Evolutionary conservation across 2,113 vertebrate species (phyloP), one percentile per base, ranked within the genome.

Genomic region (Larimichthys crocea): DNA sequence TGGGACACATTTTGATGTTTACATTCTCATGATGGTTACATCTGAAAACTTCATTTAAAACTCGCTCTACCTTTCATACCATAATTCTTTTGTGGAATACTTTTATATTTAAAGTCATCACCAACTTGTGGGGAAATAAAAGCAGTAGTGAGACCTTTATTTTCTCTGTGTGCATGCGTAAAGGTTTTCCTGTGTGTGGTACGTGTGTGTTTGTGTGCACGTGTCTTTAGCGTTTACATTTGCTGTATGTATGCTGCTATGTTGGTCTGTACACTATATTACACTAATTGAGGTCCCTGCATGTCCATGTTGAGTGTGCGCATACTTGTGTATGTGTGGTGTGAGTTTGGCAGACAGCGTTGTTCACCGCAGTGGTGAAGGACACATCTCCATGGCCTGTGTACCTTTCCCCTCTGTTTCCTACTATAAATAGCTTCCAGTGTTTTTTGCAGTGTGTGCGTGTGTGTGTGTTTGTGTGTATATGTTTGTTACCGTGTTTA

Each of bases 281-380:
- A 48, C 22, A 48, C 9, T 56, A 44, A 59, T 5, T 65, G 52
- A 65, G 52, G 24, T 59, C 3, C 6, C 5, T 76, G 48, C 15
- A 42, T 69, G 26, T 31, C 3, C 1, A n/a, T 44, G 17, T 31
- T 59, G 35, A 29, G 35, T 20, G 8, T 42, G 64, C 8, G 53
- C 42, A 6, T 22, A 22, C 22, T 10, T 52, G 65, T 22, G 52
- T 56, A 1, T 26, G 4, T 10, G 5, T 52, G 35, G 35, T 57
- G 42, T 46, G 65, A 55, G 31, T 57, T 24, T 79, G 80, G 62
- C 67, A 74, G 63, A 31, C 55, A 79, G 74, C 26, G 55, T 67
- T 76, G 86, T 76, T 79, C 71, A 73, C 76, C 68, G 62, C 67
- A 64, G 83, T 12, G 12, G 67, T 79, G 84, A 87, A 89, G 84